phyloP scores from a whole-genome alignment of 2,888 invertebrate species.

The Nomada hirtipes region DNA sequence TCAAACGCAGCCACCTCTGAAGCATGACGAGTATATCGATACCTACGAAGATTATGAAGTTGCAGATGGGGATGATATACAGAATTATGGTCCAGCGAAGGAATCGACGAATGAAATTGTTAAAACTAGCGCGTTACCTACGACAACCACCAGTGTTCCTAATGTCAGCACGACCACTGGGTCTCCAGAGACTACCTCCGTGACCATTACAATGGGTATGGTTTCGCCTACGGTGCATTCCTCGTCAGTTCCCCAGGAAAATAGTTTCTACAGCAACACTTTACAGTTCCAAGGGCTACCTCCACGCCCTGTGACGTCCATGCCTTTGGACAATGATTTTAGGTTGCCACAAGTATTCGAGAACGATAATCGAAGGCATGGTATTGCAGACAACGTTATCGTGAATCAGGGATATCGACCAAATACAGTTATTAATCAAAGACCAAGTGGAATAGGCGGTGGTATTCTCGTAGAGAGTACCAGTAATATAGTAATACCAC shows the following conservation, averaged over 20 bases:
- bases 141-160: slow-evolving; percentile 4
- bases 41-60: slow-evolving; percentile 80
- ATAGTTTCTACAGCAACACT: slow-evolving; percentile 34
- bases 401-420: slow-evolving; percentile 64
- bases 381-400: slow-evolving; percentile 53
- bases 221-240: slow-evolving; percentile 10
- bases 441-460: slow-evolving; percentile 47
- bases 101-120: slow-evolving; percentile 38
- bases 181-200: neutral
- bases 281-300: slow-evolving; percentile 43
- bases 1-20: slow-evolving; percentile 44
- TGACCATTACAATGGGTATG: slow-evolving; percentile 2
- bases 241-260: slow-evolving; percentile 25
- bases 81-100: slow-evolving; percentile 56
- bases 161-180: slow-evolving; percentile 18
- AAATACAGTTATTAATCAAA: slow-evolving; percentile 55
- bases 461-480: slow-evolving; percentile 84
- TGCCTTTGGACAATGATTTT: slow-evolving; percentile 72
- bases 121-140: slow-evolving; percentile 37
- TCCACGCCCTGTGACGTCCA: slow-evolving; percentile 73
- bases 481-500: slow-evolving; percentile 88
- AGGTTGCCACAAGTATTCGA: slow-evolving; percentile 64
- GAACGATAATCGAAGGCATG: slow-evolving; percentile 64
- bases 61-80: slow-evolving; percentile 43
- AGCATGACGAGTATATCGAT: slow-evolving; percentile 82